Evolutionary conservation across 1,140 invertebrate species (phyloP).

Genomic region (Rhizoglyphus robini): DNA sequence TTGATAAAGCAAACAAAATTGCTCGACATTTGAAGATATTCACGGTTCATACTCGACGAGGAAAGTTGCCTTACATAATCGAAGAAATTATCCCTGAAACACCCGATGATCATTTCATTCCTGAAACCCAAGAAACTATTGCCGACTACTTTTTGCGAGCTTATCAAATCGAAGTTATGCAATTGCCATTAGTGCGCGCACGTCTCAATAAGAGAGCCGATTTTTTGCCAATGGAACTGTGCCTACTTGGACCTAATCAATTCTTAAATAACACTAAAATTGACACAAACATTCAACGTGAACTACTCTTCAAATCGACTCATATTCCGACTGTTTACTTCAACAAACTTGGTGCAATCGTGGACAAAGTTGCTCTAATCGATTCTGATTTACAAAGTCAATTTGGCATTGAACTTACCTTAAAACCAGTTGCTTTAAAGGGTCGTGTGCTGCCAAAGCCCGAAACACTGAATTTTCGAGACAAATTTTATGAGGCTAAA

Average conservation of each 20-base stretch:
- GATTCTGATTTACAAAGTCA: not conserved
- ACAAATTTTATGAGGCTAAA: not conserved
- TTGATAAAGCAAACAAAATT: not conserved
- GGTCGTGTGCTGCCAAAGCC: not conserved
- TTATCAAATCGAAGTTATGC: not conserved
- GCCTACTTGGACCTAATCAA: constrained; percentile 8
- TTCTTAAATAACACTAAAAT: not conserved
- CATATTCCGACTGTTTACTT: not conserved
- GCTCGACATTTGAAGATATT: constrained; percentile 4
- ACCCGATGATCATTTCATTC: not conserved
- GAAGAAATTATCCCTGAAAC: not conserved
- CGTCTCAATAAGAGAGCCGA: not conserved
- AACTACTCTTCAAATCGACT: not conserved
- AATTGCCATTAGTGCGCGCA: not conserved
- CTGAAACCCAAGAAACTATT: not conserved
- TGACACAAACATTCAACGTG: not conserved
- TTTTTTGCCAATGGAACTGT: constrained; percentile 18
- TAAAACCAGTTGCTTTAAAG: not conserved
- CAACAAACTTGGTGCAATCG: not conserved
- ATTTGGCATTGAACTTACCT: not conserved
- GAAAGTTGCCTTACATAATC: not conserved
- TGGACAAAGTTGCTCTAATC: not conserved
- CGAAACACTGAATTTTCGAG: not conserved
- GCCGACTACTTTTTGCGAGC: not conserved
- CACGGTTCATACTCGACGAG: not conserved